Percentiles rank a stretch among this genome's conserved stretches.
These are phyloP conservation scores for Gymnothorax javanicus DNA, from an alignment of 2,797 vertebrate genomes.

Conservation along the genomic window DNA sequence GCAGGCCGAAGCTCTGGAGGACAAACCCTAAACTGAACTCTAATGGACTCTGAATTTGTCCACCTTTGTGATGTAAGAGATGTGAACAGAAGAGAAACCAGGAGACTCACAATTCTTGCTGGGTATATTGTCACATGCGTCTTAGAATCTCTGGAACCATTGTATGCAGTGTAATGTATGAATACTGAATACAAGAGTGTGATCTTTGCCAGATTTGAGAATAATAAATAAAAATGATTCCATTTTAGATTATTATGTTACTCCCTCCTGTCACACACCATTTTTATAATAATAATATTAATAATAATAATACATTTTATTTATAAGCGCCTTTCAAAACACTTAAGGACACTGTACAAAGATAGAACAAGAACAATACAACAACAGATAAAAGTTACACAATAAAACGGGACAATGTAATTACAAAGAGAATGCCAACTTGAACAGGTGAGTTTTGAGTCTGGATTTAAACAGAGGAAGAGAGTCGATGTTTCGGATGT, in stretches of 20 bases:
- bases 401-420: too few species aligned
- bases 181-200: not conserved
- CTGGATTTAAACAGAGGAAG: too few species aligned
- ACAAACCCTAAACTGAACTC: not conserved
- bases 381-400: too few species aligned
- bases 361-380: too few species aligned
- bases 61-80: not conserved
- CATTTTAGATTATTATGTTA: not conserved
- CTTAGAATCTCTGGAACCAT: not conserved
- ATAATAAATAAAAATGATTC: constrained; percentile 5
- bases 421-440: too few species aligned
- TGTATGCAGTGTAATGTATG: constrained; percentile 10
- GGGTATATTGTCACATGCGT: not conserved
- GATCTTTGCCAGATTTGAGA: not conserved
- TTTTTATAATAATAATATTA: not conserved
- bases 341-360: too few species aligned
- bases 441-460: too few species aligned
- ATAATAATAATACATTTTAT: too few species aligned
- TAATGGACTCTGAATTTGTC: not conserved
- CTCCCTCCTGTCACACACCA: not conserved
- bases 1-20: not conserved
- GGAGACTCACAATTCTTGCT: not conserved
- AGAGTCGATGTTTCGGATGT: too few species aligned
- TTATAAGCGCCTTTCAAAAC: too few species aligned
- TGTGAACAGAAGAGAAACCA: not conserved